Base-by-base conservation (phyloP, 2,113 vertebrate species). In the Nothocercus nigrocapillus region DNA sequence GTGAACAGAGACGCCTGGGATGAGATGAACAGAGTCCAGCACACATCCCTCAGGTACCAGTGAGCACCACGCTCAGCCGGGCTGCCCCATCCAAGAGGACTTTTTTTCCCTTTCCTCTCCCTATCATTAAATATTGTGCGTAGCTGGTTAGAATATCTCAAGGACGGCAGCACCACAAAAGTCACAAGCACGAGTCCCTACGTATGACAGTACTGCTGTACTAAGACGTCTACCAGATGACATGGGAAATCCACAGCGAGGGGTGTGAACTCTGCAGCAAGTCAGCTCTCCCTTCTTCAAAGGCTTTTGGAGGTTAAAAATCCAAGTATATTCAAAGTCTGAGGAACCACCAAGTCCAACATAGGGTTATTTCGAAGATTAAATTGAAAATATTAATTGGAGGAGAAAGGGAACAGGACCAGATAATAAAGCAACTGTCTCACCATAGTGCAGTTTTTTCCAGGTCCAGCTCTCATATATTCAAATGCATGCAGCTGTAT, bases 171-270 rank as follows among this genome's bases (percentile, higher is more conserved):
- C 78, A 27, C 22, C 17, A 8, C 42, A 64, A 59, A 67, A 70
- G 45, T 38, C 13, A 1, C n/a, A 3, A 20, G 42, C 64, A 15
- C 1, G 0, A 59, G 32, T 12, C 17, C 32, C 64, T 3, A 38
- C 13, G 14, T 22, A 14, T 36, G 68, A 11, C 11, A 84, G 61
- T 6, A 2, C 6, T 1, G 9, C 0, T 22, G 1, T 1, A 36
- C 40, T 7, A 47, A 14, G 9, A 4, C 0, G 0, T 59, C 40
- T 64, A 27, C 42, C 51, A 73, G 49, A 38, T 5, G 2, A 7
- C 0, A 1, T 6, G 13, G 47, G 38, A 1, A 49, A 59, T 5
- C 38, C 11, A 0, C 47, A 27, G 79, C 21, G 3, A 85, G 49
- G n/a, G 74, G 59, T 9, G 5, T 1, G 47, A 53, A 20, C 64